phyloP scores from a whole-genome alignment of 2,113 vertebrate species.

The Clinocottus analis region DNA sequence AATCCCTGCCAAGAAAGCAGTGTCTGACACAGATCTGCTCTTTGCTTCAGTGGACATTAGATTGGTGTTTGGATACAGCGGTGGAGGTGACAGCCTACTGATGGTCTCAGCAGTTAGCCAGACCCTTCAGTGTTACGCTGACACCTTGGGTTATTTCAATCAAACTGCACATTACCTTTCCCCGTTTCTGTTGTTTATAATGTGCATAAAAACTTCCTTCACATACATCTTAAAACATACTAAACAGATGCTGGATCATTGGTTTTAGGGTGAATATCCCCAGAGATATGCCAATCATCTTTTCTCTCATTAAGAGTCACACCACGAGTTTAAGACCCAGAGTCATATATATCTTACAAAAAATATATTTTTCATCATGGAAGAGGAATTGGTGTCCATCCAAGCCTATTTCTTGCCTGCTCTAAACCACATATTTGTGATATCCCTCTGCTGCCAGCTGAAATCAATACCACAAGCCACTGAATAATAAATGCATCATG shows the following conservation, averaged over 20 bases:
- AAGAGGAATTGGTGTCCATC: conserved; percentile 27
- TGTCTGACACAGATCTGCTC: conserved; percentile 31
- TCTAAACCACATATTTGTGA: conserved; percentile 45
- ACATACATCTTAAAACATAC: background rate
- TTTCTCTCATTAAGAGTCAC: conserved; percentile 21
- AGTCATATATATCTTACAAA: conserved; percentile 17
- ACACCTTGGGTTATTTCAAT: conserved; percentile 62
- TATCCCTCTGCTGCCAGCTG: conserved; percentile 46
- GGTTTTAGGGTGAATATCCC: background rate
- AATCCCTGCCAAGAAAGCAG: conserved; percentile 19
- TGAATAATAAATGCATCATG: conserved; percentile 69
- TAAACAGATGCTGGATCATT: background rate
- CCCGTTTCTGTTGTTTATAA: conserved; percentile 25
- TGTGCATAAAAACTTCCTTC: conserved; percentile 29
- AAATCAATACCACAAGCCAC: conserved; percentile 54
- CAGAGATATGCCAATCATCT: conserved; percentile 18
- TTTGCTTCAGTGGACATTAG: conserved; percentile 54
- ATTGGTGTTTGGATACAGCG: conserved; percentile 58
- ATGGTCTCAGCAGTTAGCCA: conserved; percentile 56
- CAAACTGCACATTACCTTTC: conserved; percentile 48
- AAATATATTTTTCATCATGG: conserved; percentile 1
- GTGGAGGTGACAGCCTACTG: conserved; percentile 64
- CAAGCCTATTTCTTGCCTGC: conserved; percentile 16
- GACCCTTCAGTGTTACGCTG: conserved; percentile 37
- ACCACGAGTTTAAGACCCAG: conserved; percentile 18